phyloP scores from a whole-genome alignment of 2,888 invertebrate species.

The Lithophane semibrunnea region DNA sequence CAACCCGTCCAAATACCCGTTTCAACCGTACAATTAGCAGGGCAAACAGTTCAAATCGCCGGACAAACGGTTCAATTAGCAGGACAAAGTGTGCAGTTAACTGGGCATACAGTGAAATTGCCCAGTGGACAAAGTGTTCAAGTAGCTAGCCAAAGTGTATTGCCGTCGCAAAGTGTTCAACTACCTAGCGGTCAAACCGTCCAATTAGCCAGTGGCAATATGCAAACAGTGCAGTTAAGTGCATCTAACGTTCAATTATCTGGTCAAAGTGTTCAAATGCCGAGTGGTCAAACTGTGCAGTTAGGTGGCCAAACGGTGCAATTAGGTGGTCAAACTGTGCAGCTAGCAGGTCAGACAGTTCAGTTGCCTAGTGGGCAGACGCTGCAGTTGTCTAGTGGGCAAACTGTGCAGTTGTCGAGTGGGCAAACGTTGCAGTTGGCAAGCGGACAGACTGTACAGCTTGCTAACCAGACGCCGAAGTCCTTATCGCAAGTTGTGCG shows the following conservation, averaged over 20 bases:
- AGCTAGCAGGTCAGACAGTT: conserved; percentile 79
- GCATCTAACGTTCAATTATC: conserved; percentile 72
- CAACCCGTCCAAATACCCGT: conserved; percentile 82
- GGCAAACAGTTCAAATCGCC: conserved; percentile 82
- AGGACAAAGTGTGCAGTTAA: conserved; percentile 84
- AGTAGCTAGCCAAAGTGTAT: conserved; percentile 80
- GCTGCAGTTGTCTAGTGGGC: conserved; percentile 82
- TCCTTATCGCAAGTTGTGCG: conserved; percentile 83
- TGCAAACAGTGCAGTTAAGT: conserved; percentile 72
- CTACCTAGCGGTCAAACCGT: conserved; percentile 82
- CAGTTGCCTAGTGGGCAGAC: conserved; percentile 89
- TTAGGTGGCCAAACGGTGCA: conserved; percentile 73
- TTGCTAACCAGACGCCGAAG: conserved; percentile 82
- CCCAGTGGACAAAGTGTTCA: conserved; percentile 86
- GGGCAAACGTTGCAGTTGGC: conserved; percentile 83
- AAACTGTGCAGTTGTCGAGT: conserved; percentile 81
- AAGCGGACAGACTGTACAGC: conserved; percentile 82
- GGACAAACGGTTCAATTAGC: conserved; percentile 85
- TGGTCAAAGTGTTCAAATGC: conserved; percentile 76
- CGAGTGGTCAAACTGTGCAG: conserved; percentile 67
- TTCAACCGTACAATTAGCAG: conserved; percentile 82
- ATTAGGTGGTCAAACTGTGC: conserved; percentile 74
- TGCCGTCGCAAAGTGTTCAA: conserved; percentile 80
- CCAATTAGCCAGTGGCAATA: conserved; percentile 78
- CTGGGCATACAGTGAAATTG: conserved; percentile 87